These are phyloP conservation scores for Subacronicta megacephala DNA, from an alignment of 2,888 invertebrate genomes.

Conservation along the genomic window DNA sequence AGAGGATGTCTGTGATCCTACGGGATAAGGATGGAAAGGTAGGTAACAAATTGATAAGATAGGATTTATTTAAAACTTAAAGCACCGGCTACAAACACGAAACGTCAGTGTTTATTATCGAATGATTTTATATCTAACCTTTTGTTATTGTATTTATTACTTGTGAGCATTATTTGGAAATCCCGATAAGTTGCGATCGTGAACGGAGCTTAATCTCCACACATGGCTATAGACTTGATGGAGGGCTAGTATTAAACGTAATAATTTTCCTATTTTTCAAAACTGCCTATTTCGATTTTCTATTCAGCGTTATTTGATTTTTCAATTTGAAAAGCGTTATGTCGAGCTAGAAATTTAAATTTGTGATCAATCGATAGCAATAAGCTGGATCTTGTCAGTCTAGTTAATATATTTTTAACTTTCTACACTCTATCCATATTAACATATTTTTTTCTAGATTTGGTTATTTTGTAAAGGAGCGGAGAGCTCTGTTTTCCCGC, in stretches of 20 bases:
- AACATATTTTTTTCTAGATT: slow-evolving; percentile 71
- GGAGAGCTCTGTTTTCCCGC: slow-evolving; percentile 93
- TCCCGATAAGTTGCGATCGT: neutral
- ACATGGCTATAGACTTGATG: no score
- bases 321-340: no score
- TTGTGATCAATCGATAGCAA: no score
- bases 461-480: slow-evolving; percentile 95
- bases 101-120: slow-evolving; percentile 1
- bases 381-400: no score
- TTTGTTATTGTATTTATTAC: neutral
- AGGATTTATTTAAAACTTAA: neutral
- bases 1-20: slow-evolving; percentile 97
- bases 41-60: slow-evolving; percentile 3
- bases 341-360: no score
- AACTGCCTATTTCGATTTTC: no score
- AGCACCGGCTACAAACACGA: neutral
- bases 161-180: neutral
- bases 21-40: slow-evolving; percentile 91
- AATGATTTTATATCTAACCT: slow-evolving; percentile 1
- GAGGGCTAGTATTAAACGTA: no score
- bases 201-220: no score
- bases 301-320: no score
- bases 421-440: no score
- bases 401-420: no score
- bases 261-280: no score